Evolutionary conservation across 2,797 vertebrate genomes (phyloP), one percentile per base, ranked within the genome.

Genomic region (Phrynocephalus vlangalii): DNA sequence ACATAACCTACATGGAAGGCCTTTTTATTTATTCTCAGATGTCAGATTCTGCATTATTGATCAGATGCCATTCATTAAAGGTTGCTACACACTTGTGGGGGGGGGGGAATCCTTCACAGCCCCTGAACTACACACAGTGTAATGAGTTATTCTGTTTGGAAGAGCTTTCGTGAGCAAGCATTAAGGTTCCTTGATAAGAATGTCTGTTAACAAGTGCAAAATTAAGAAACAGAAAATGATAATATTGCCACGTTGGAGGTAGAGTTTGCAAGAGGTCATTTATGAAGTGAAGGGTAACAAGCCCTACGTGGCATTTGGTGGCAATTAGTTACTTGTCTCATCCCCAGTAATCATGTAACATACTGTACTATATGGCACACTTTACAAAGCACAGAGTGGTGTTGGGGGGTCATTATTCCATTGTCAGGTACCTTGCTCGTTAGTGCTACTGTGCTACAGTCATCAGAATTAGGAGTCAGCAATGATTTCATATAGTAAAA

Each of bases 21-120:
- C 78, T 94, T 95, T 83, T 87, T 94, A 93, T 95, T 95, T 96
- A 92, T 95, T 95, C 92, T 95, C 89, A 91, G 80, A 88, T 93
- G 91, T 89, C 95, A 91, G 93, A 93, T 87, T 92, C 93, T 91
- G 88, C 92, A 93, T 94, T 95, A 94, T 94, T 93, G 95, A 95
- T 96, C 92, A 94, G 89, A 48, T 86, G 86, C 91, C 92, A 94
- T 95, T 95, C 92, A 90, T 94, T 94, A 95, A 94, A 94, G 86
- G 87, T 89, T 93, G 87, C 91, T 87, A 60, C 88, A 95, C 93
- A 82, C 86, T 91, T 72, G 87, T 33, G 33, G 33, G 63, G 83
- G 90, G 77, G 94, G 86, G 92, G 70, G 94, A 95, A 24, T 18
- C 52, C 91, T 91, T 91, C 82, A 88, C 50, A 84, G 86, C 82